A percentile compares a stretch with the other conserved stretches of the same genome.
These are phyloP conservation scores for Diphyllodes magnificus DNA, from an alignment of 2,113 vertebrate genomes.

Conservation along the genomic window DNA sequence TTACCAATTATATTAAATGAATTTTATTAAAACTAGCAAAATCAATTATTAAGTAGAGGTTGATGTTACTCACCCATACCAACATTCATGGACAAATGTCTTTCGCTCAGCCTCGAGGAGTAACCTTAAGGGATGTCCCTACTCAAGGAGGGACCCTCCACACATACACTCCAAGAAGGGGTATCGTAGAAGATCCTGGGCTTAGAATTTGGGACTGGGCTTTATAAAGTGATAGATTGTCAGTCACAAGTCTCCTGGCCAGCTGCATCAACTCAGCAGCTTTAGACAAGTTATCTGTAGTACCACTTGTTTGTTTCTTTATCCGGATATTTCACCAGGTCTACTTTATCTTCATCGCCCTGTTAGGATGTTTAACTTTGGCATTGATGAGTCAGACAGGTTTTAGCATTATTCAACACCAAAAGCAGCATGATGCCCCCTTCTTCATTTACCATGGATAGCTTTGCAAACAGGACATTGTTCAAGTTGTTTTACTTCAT, in stretches of 20 bases:
- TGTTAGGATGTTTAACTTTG: background rate
- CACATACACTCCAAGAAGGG: no score
- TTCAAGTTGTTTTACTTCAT: background rate
- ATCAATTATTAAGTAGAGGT: background rate
- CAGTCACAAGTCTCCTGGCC: background rate
- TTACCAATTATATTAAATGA: background rate
- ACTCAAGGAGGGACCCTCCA: no score
- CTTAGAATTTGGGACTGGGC: background rate
- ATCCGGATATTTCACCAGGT: background rate
- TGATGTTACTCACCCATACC: background rate
- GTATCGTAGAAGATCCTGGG: no score
- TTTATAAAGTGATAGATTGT: background rate
- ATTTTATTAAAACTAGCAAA: background rate
- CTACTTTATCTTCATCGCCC: background rate
- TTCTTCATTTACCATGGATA: background rate
- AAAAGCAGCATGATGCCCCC: background rate
- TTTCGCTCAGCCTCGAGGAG: accelerated
- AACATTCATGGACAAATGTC: background rate
- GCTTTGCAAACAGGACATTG: background rate
- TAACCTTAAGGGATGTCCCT: accelerated
- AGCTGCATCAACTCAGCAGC: background rate
- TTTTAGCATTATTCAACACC: background rate
- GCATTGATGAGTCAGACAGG: background rate
- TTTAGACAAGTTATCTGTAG: background rate
- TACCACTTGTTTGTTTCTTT: background rate